Percentiles rank a stretch among this genome's conserved stretches.
These are phyloP conservation scores for Pogonophryne albipinna DNA, from an alignment of 2,797 vertebrate species.

Conservation along the genomic window DNA sequence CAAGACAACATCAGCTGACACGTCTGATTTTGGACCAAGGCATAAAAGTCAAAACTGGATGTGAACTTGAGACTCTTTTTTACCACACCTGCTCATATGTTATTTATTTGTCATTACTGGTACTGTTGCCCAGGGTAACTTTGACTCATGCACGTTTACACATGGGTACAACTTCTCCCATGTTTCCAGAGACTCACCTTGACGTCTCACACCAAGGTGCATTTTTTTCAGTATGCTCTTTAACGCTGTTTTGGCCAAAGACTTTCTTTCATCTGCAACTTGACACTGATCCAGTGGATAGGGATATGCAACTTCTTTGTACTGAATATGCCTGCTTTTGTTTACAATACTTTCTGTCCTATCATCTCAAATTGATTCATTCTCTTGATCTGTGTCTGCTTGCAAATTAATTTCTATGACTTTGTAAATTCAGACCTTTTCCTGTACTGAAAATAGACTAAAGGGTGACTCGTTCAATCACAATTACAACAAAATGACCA, in stretches of 20 bases:
- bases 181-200: conserved; percentile 48
- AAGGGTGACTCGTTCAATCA: conserved; percentile 46
- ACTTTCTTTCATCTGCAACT: conserved; percentile 65
- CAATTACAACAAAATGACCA: conserved; percentile 35
- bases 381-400: conserved; percentile 46
- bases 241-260: conserved; percentile 77
- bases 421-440: conserved; percentile 52
- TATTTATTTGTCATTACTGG: conserved; percentile 71
- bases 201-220: conserved; percentile 41
- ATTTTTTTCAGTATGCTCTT: conserved; percentile 51
- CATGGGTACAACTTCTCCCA: conserved; percentile 24
- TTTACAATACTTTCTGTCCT: conserved; percentile 68
- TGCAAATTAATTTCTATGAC: conserved; percentile 55
- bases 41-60: conserved; percentile 43
- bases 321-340: conserved; percentile 74
- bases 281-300: conserved; percentile 48
- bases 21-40: conserved; percentile 44
- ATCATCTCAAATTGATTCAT: conserved; percentile 23
- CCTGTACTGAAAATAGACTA: conserved; percentile 19
- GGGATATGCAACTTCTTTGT: conserved; percentile 75
- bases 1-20: conserved; percentile 30
- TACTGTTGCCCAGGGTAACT: conserved; percentile 44
- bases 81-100: conserved; percentile 29
- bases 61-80: conserved; percentile 49
- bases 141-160: conserved; percentile 70